These are phyloP conservation scores for Sphecodes monilicornis DNA, from an alignment of 2,888 invertebrate genomes.

Conservation along the genomic window DNA sequence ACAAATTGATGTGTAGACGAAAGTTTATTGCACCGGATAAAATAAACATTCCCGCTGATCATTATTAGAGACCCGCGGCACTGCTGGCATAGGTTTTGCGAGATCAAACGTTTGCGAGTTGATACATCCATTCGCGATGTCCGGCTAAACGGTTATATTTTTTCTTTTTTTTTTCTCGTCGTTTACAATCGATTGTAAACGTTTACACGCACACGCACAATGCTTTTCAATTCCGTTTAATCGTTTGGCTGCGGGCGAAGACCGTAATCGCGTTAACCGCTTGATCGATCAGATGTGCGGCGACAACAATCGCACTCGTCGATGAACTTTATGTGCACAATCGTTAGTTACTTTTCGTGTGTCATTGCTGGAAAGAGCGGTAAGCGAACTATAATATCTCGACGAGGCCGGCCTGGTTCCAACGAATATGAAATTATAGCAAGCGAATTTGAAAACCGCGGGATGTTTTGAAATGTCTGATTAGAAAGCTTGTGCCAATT, in stretches of 20 bases:
- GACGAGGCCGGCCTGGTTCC: neutral
- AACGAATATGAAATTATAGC: neutral
- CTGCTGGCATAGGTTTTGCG: neutral
- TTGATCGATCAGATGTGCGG: conserved; percentile 8
- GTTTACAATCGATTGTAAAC: conserved; percentile 11
- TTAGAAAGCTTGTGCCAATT: neutral
- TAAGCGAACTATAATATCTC: neutral
- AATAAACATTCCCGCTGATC: conserved; percentile 1
- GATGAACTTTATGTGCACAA: conserved; percentile 5
- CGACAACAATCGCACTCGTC: conserved; percentile 8
- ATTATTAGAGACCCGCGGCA: neutral
- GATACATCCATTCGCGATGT: neutral
- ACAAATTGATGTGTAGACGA: neutral
- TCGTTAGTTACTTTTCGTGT: conserved; percentile 1
- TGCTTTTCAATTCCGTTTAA: conserved; percentile 11
- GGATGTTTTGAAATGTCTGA: neutral
- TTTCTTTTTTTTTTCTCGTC: neutral
- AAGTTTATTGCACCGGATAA: neutral
- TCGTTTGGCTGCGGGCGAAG: neutral
- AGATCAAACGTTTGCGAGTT: neutral
- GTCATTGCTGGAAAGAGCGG: neutral
- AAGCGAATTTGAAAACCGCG: neutral
- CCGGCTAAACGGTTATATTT: neutral
- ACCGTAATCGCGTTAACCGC: conserved; percentile 7
- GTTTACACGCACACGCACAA: neutral